Conservation (phyloP, 2,888 invertebrate species). For the Polyommatus iphigenia region DNA sequence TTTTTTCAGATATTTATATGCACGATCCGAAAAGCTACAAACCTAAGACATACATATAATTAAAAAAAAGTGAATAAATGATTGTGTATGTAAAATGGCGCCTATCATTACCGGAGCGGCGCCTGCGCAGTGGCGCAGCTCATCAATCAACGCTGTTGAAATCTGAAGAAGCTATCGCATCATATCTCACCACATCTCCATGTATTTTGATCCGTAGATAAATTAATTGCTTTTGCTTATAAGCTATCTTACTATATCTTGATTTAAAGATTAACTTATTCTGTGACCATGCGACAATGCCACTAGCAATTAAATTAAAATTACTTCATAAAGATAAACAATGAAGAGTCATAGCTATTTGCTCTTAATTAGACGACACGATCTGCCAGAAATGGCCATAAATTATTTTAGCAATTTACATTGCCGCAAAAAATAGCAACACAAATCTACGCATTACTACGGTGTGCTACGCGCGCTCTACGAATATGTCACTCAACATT, state of each 20-base stretch:
- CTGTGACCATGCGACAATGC: neutral
- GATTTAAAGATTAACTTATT: neutral
- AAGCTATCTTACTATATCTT: slow-evolving; percentile 33
- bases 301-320: no score
- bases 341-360: no score
- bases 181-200: slow-evolving; percentile 53
- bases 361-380: no score
- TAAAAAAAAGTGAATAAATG: neutral
- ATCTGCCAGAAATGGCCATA: no score
- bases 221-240: slow-evolving; percentile 42
- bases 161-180: slow-evolving; percentile 52
- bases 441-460: neutral
- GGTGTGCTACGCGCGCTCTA: neutral
- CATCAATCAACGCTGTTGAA: slow-evolving; percentile 51
- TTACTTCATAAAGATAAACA: no score
- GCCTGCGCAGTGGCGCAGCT: slow-evolving; percentile 41
- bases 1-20: no score
- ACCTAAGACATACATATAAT: no score
- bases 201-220: slow-evolving; percentile 46
- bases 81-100: slow-evolving; percentile 37
- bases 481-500: neutral
- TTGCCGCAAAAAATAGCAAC: neutral
- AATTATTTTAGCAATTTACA: neutral
- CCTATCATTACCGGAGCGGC: slow-evolving; percentile 45
- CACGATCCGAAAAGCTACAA: no score